Base-by-base conservation (phyloP, 2,797 vertebrate genomes). In the Poecile montanus region DNA sequence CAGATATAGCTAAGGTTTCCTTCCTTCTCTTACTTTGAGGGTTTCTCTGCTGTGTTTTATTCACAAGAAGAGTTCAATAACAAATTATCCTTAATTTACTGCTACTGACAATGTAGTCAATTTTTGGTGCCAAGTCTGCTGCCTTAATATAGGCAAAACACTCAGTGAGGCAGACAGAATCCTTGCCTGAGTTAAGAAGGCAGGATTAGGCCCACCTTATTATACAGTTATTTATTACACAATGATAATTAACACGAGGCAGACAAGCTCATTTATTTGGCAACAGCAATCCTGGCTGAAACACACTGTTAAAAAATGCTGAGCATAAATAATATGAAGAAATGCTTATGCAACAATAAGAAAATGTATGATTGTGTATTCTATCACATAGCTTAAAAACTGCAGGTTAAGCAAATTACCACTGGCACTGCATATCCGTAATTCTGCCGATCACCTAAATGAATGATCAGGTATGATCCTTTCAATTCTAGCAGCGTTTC, bases 391-490 rank as follows among this genome's bases (percentile, higher is more conserved):
- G 86, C 91, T 97, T 97, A 92, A 97, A 97, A 97, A 97, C 63
- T 91, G 80, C 96, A 97, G 96, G 97, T 97, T 97, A 98, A 97
- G 95, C 97, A 98, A 98, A 98, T 98, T 96, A 95, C 93, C 89
- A 96, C 91, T 88, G 96, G 88, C 93, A 93, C 75, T 53, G 63
- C 9, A 13, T 86, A 76, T 81, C 95, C 27, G 11, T 93, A 95
- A 96, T 97, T 97, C 95, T 97, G 87, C 88, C 91, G 75, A 95
- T 96, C 93, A 95, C 87, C 76, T 94, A 96, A 97, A 94, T 91
- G 93, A 97, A 97, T 95, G 91, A 97, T 96, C 95, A 94, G 97
- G 87, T 97, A 91, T 27, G 94, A 97, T 96, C 81, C 94, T 97
- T 98, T 97, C 96, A 94, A 93, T 94, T 93, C 93, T 68, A 95